phyloP scores from a whole-genome alignment of 1,140 invertebrate genomes.

The Cecropterus lyciades region DNA sequence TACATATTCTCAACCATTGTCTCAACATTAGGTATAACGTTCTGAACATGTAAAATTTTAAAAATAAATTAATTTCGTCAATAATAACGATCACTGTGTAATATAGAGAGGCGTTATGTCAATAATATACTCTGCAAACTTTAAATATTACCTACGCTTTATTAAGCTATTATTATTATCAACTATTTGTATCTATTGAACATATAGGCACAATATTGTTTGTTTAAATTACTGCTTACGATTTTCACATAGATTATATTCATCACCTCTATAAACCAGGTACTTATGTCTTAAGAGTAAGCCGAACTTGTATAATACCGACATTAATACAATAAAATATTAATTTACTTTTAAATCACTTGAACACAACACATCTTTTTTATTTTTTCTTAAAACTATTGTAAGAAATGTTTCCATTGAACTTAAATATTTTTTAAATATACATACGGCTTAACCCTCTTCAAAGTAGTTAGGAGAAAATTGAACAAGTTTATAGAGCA shows the following conservation, averaged over 20 bases:
- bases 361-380: too few species aligned
- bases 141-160: constrained; percentile 4
- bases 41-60: constrained; percentile 13
- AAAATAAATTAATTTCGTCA: constrained; percentile 5
- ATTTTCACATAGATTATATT: not conserved
- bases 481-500: too few species aligned
- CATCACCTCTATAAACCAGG: not conserved
- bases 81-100: not conserved
- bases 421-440: too few species aligned
- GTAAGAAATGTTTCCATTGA: too few species aligned
- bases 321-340: too few species aligned
- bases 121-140: constrained; percentile 5
- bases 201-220: constrained; percentile 3
- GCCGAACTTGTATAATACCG: not conserved
- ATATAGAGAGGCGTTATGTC: constrained; percentile 6
- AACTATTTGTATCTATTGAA: constrained; percentile 7
- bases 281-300: not conserved
- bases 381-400: too few species aligned
- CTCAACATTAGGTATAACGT: not conserved
- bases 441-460: too few species aligned
- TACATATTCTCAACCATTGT: not conserved
- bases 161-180: constrained; percentile 6
- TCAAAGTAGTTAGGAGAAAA: too few species aligned
- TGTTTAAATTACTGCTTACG: not conserved
- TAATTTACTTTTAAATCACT: too few species aligned